These are phyloP conservation scores for Halichoeres trimaculatus DNA, from an alignment of 2,113 vertebrate genomes.

Conservation along the genomic window DNA sequence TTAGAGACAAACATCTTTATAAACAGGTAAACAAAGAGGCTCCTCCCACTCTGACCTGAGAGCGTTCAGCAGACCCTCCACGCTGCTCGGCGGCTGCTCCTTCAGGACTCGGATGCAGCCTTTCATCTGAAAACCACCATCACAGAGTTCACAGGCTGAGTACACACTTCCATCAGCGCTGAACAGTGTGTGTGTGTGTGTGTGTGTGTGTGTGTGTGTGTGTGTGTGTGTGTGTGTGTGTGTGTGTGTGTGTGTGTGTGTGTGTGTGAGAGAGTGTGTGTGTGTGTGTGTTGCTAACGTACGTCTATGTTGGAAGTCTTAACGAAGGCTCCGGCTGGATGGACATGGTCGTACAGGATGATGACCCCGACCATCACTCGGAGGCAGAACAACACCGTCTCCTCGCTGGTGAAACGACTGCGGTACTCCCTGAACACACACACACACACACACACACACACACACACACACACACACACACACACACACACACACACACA, in stretches of 20 bases:
- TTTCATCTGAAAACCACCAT: slow-evolving; percentile 63
- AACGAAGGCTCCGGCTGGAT: slow-evolving; percentile 71
- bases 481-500: slow-evolving; percentile 7
- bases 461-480: slow-evolving; percentile 10
- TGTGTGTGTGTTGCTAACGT: neutral
- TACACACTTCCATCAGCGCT: too few species aligned
- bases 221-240: neutral
- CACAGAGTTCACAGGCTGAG: neutral
- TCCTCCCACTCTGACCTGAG: slow-evolving; percentile 75
- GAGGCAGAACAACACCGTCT: slow-evolving; percentile 73
- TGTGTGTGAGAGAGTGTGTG: neutral
- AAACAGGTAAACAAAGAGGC: too few species aligned
- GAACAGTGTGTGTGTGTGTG: too few species aligned
- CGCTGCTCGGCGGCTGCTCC: slow-evolving; percentile 73
- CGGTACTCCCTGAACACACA: slow-evolving; percentile 66
- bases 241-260: neutral
- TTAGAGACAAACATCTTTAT: neutral
- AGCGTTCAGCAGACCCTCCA: slow-evolving; percentile 74
- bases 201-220: too few species aligned
- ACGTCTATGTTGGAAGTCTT: slow-evolving; percentile 76
- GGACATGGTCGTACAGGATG: slow-evolving; percentile 77
- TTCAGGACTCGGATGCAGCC: slow-evolving; percentile 74
- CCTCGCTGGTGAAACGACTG: slow-evolving; percentile 70
- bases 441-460: slow-evolving; percentile 26
- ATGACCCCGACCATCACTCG: slow-evolving; percentile 77